Evolutionary conservation across 2,113 vertebrate species (phyloP).

Genomic region (Daboia siamensis): DNA sequence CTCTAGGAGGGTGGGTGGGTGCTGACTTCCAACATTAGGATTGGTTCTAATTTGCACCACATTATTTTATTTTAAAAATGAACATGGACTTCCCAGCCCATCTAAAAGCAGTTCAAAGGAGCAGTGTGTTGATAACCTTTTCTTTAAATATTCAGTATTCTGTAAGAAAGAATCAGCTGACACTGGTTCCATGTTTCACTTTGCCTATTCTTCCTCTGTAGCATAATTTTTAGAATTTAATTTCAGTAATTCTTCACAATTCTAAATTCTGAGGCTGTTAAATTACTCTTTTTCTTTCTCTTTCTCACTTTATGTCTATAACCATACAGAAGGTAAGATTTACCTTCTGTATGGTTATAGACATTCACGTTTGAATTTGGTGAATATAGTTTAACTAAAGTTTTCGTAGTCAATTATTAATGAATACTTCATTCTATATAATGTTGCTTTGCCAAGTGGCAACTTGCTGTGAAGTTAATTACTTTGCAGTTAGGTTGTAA

Average conservation of each 20-base stretch:
- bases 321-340: not conserved
- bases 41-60: not conserved
- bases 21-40: too few relatives aligned
- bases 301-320: not conserved
- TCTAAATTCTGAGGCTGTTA: not conserved
- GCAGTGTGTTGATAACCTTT: slow-evolving; percentile 10
- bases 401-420: slow-evolving; percentile 64
- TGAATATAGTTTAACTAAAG: slow-evolving; percentile 55
- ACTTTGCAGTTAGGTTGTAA: slow-evolving; percentile 54
- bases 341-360: slow-evolving; percentile 13
- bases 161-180: not conserved
- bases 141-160: slow-evolving; percentile 18
- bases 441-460: slow-evolving; percentile 54
- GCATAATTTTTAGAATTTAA: not conserved
- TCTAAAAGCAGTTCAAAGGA: not conserved
- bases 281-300: not conserved
- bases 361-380: slow-evolving; percentile 41
- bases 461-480: slow-evolving; percentile 69
- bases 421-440: slow-evolving; percentile 58
- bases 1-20: too few relatives aligned
- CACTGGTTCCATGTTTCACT: not conserved
- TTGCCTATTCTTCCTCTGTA: not conserved
- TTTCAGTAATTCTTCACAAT: not conserved
- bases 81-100: not conserved
- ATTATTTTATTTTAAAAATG: not conserved